These are phyloP conservation scores for Pogoniulus pusillus DNA, from an alignment of 2,797 vertebrate genomes.

Conservation along the genomic window DNA sequence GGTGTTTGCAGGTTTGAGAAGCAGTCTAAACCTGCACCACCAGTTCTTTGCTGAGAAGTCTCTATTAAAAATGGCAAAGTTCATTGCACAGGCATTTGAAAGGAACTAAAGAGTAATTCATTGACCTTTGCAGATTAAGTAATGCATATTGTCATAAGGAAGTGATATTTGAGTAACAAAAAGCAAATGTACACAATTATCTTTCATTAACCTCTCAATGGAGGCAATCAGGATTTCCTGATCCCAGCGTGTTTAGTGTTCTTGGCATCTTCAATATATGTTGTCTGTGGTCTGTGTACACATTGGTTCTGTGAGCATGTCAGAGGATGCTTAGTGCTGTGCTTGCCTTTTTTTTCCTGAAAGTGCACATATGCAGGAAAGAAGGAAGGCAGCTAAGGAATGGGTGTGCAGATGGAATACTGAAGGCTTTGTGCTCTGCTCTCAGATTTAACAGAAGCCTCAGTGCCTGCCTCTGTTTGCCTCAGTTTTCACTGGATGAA, in stretches of 20 bases:
- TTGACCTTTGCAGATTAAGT: conserved; percentile 54
- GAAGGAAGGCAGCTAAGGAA: background rate
- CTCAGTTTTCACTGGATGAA: background rate
- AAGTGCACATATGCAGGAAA: background rate
- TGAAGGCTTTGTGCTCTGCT: background rate
- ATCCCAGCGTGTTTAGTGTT: background rate
- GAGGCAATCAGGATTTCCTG: conserved; percentile 24
- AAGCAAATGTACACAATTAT: conserved; percentile 28
- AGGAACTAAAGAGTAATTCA: conserved; percentile 16
- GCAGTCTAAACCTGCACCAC: conserved; percentile 13
- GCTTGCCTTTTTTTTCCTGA: background rate
- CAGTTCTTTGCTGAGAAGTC: conserved; percentile 26
- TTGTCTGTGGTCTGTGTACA: background rate
- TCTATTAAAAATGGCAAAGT: conserved; percentile 39
- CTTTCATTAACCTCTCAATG: conserved; percentile 14
- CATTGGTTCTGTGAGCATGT: background rate
- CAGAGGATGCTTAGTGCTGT: background rate
- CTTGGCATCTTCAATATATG: background rate
- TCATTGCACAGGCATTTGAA: conserved; percentile 40
- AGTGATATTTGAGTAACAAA: conserved; percentile 47
- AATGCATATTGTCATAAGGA: conserved; percentile 51
- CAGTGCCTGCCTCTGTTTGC: background rate
- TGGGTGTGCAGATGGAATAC: background rate
- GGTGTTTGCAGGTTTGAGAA: background rate
- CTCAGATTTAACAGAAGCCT: background rate